phyloP scores from a whole-genome alignment of 2,113 vertebrate species.

The Struthio camelus region DNA sequence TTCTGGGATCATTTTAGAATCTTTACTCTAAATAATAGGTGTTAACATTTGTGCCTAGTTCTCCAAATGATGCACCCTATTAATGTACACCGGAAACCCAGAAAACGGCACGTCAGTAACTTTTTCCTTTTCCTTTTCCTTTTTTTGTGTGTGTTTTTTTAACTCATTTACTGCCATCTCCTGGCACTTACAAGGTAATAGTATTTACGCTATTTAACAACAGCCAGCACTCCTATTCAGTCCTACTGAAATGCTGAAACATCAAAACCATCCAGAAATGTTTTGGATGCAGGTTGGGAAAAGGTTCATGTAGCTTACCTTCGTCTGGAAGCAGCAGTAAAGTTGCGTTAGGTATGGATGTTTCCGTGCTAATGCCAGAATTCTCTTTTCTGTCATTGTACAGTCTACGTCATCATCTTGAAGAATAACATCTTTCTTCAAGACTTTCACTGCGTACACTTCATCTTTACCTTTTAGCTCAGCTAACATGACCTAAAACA shows the following conservation, averaged over 20 bases:
- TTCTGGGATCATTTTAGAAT: not conserved
- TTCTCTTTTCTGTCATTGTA: conserved; percentile 98
- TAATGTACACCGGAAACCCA: not conserved
- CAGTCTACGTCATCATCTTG: conserved; percentile 98
- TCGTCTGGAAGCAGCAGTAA: conserved; percentile 99
- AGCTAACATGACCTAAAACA: conserved; percentile 92
- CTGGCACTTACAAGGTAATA: conserved; percentile 44
- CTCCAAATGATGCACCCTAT: not conserved
- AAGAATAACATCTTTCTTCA: conserved; percentile 98
- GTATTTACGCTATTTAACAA: not conserved
- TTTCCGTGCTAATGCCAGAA: conserved; percentile 93
- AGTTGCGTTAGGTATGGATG: conserved; percentile 98
- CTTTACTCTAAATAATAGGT: not conserved
- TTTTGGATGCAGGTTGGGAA: not conserved
- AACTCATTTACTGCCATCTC: conserved; percentile 74
- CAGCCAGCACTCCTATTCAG: not conserved
- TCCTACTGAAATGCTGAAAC: not conserved
- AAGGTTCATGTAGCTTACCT: conserved; percentile 74
- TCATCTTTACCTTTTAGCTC: conserved; percentile 96
- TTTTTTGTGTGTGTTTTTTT: not conserved
- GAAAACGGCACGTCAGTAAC: not conserved
- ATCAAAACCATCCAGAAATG: not conserved
- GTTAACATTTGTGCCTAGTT: not conserved
- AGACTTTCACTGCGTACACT: conserved; percentile 96
- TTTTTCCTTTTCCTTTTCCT: not conserved